Percentiles rank a stretch among this genome's conserved stretches.
Conservation (phyloP, 1,140 invertebrate genomes). For the Magallana angulata region DNA sequence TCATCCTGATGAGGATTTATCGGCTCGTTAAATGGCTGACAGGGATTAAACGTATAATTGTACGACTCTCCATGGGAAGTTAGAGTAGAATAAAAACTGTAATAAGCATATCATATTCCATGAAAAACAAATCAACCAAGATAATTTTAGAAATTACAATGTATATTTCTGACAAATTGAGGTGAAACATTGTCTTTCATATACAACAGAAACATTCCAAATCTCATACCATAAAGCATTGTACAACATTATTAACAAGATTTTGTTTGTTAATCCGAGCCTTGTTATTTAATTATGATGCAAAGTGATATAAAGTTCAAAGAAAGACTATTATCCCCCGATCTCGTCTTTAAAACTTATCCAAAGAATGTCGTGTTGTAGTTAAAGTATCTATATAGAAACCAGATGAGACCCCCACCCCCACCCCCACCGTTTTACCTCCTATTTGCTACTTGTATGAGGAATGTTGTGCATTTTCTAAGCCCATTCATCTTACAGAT, state of each 20-base stretch:
- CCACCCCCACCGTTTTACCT: neutral
- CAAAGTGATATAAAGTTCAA: neutral
- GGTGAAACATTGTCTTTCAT: too few species aligned
- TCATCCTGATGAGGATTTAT: slow-evolving; percentile 53
- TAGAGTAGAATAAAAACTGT: slow-evolving; percentile 45
- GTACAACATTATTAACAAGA: neutral
- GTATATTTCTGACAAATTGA: too few species aligned
- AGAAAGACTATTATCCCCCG: neutral
- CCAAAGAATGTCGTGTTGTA: neutral
- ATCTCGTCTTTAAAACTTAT: neutral
- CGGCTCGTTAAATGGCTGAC: slow-evolving; percentile 61
- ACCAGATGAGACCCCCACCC: neutral
- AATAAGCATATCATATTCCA: neutral
- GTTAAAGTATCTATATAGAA: neutral
- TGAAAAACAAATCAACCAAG: neutral
- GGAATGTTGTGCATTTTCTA: too few species aligned
- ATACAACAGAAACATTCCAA: too few species aligned
- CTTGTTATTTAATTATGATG: neutral
- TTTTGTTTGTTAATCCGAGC: too few species aligned
- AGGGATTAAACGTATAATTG: slow-evolving; percentile 68
- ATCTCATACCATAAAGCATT: neutral
- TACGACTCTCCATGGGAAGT: slow-evolving; percentile 41
- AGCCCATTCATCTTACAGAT: too few species aligned
- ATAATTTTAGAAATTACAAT: too few species aligned
- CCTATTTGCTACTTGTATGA: too few species aligned